Evolutionary conservation across 2,113 vertebrate genomes (phyloP), one percentile per base, ranked within the genome.

Genomic region (Rhizomys pruinosus): DNA sequence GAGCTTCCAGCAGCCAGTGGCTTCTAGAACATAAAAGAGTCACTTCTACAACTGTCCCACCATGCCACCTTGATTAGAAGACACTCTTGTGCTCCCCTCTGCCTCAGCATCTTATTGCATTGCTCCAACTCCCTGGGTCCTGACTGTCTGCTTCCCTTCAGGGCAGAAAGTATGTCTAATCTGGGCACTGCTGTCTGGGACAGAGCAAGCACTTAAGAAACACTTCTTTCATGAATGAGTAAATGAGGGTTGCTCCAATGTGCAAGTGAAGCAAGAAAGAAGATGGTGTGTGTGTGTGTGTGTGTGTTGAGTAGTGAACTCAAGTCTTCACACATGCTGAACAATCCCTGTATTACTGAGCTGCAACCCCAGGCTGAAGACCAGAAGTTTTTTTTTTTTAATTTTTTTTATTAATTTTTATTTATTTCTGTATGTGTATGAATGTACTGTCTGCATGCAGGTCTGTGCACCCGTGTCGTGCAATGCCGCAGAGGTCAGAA

Each of bases 21-120:
- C 59, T 74, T 72, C 84, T 59, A 25, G n/a, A 72, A 87, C 47
- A 39, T 6, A 63, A 11, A 71, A 61, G 32, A 68, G 72, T 47
- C 81, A 44, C 73, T 74, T 61, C 74, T 79, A 29, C 66, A 47
- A 84, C 89, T 82, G 39, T 76, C 90, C 84, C 23, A 82, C 34
- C 5, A 8, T 27, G 23, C 17, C 3, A 4, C 15, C 27, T 12
- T 27, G 5, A 1, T 55, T 7, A 66, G 47, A 57, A 32, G 10
- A 25, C 47, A 74, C 39, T 9, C 1, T 71, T 19, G 20, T 25
- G 69, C 71, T 94, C 42, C 17, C 12, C 17, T 88, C 89, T 47
- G 32, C n/a, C 76, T 25, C 19, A 29, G 64, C 12, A 25, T 7
- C 22, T 37, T 4, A 55, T 34, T 4, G 47, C 52, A 25, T 78